A percentile compares a stretch with the other conserved stretches of the same genome.
phyloP scores from a whole-genome alignment of 2,113 vertebrate species.

The Ciconia boyciana region DNA sequence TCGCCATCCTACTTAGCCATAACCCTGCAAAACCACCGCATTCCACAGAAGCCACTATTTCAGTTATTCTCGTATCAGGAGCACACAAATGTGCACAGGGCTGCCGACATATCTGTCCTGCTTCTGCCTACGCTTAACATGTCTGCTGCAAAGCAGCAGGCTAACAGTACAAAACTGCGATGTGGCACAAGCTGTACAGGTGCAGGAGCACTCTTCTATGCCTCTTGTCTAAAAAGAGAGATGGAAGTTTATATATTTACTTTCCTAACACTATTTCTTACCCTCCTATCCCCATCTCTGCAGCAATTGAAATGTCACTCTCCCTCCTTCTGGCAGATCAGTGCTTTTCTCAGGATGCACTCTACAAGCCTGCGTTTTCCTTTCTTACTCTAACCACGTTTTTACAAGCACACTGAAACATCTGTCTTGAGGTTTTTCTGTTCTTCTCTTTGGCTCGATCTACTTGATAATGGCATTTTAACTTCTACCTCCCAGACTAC shows the following conservation, averaged over 20 bases:
- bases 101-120: not conserved
- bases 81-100: not conserved
- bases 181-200: not conserved
- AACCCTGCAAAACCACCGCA: not conserved
- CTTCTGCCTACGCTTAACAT: fast-evolving
- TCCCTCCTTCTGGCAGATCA: not conserved
- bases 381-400: not conserved
- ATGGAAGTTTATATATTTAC: not conserved
- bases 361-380: not conserved
- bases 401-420: not conserved
- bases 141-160: not conserved
- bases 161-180: not conserved
- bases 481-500: not conserved
- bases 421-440: not conserved
- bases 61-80: not conserved
- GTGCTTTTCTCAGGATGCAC: not conserved
- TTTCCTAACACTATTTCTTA: not conserved
- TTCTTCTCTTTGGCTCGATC: not conserved
- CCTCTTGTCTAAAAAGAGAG: not conserved
- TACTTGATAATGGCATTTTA: not conserved
- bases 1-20: not conserved
- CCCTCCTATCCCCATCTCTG: not conserved
- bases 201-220: not conserved
- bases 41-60: not conserved
- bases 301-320: not conserved